Conservation (phyloP, 1,140 invertebrate genomes). For the Pseudomyrmex sp. region DNA sequence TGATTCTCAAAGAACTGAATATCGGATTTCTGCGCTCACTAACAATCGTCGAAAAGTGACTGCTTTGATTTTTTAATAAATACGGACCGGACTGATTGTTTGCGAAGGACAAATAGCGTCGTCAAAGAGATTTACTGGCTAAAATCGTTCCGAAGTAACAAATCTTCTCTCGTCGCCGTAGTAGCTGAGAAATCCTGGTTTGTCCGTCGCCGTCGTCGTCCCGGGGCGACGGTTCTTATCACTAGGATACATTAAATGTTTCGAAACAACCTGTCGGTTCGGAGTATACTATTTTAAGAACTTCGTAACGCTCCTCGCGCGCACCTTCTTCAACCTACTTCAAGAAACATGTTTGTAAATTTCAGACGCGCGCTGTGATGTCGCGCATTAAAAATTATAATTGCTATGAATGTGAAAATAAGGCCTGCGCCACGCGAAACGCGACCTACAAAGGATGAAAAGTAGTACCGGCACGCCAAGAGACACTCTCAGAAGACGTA, state of each 20-base stretch:
- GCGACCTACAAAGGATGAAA: neutral
- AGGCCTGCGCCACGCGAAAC: neutral
- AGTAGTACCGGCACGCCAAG: neutral
- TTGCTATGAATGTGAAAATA: slow-evolving; percentile 1
- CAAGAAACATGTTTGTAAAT: neutral
- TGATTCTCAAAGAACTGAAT: slow-evolving; percentile 64
- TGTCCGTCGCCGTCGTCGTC: neutral
- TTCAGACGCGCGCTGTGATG: neutral
- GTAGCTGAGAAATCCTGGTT: neutral
- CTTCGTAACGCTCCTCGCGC: neutral
- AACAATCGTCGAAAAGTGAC: neutral
- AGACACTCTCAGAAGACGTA: too few relatives aligned
- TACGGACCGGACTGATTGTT: neutral
- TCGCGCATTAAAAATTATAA: slow-evolving; percentile 15
- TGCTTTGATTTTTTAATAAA: slow-evolving; percentile 11
- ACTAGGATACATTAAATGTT: slow-evolving; percentile 22
- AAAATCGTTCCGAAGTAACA: neutral
- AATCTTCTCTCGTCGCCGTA: neutral
- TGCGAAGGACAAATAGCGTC: slow-evolving; percentile 17
- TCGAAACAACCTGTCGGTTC: slow-evolving; percentile 22
- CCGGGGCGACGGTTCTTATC: slow-evolving; percentile 9
- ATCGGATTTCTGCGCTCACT: slow-evolving; percentile 58
- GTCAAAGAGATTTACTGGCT: neutral
- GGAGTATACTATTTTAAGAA: slow-evolving; percentile 12
- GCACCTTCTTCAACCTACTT: neutral